Evolutionary conservation across 2,113 vertebrate species (phyloP), one percentile per base, ranked within the genome.

Genomic region (Tragelaphus buxtoni): DNA sequence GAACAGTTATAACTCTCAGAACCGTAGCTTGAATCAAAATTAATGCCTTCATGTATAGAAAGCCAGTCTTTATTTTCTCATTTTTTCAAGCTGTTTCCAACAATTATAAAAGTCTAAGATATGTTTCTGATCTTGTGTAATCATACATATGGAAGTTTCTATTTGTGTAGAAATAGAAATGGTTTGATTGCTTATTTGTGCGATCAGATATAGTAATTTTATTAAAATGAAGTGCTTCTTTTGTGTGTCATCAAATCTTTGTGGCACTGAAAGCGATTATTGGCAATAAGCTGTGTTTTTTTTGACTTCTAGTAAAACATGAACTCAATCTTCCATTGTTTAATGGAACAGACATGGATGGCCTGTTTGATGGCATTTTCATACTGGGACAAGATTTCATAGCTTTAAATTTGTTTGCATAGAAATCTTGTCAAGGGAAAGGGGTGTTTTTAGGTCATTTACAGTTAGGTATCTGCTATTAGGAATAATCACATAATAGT

Each of bases 201-300:
- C 28, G n/a, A 12, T 80, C 53, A 84, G 28, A 4, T 61, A 53
- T 61, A 81, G 65, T 32, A 47, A 79, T 94, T 81, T 94, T 95
- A 76, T 85, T 74, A 65, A 76, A 88, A 80, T 63, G 81, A 91
- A 97, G 42, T 92, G 49, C 76, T 98, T 98, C 65, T 53, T 81
- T 32, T 80, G 77, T 79, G 56, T 97, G 91, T 97, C 91, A 80
- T 98, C 35, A 74, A 89, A 96, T 95, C 94, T 58, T 88, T 97
- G 95, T 97, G 96, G 93, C 95, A 79, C 1, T 96, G 96, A 97
- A 96, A 90, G 84, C 65, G 1, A 0, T 88, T 95, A 79, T 94
- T 97, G 81, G 72, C 97, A 97, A 0, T 83, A 97, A 96, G 61
- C 89, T 85, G 24, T 51, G 47, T 60, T 69, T 69, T 9, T 95